Conservation (phyloP, 2,888 invertebrate genomes). For the Cheilosia impressa region DNA sequence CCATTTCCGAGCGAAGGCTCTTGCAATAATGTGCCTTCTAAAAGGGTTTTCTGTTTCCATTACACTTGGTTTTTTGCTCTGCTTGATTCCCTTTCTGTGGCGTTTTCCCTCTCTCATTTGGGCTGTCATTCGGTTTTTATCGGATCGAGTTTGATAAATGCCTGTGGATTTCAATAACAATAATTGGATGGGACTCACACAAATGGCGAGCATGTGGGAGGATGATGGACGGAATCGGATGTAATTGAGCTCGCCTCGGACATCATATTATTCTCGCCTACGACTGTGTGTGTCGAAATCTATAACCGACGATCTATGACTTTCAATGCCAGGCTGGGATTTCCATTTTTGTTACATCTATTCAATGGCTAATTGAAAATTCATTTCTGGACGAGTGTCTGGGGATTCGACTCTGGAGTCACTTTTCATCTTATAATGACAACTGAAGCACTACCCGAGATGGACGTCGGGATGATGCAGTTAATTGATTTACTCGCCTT, state of each 20-base stretch:
- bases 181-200: constrained; percentile 62
- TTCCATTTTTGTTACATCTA: neutral
- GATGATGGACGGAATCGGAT: constrained; percentile 6
- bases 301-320: constrained; percentile 41
- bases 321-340: constrained; percentile 20
- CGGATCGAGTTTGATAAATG: constrained; percentile 58
- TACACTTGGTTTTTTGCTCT: constrained; percentile 40
- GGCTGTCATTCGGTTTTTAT: constrained; percentile 64
- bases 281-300: constrained; percentile 30
- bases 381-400: neutral
- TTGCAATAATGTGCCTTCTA: constrained; percentile 39
- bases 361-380: constrained; percentile 31
- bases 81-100: constrained; percentile 13
- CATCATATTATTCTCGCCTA: constrained; percentile 17
- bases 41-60: constrained; percentile 61
- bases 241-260: constrained; percentile 38
- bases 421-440: constrained; percentile 1
- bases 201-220: neutral
- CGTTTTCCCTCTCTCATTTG: constrained; percentile 45
- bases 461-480: constrained; percentile 36
- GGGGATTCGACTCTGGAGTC: neutral
- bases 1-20: constrained; percentile 3
- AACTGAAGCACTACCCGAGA: constrained; percentile 5
- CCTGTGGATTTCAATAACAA: constrained; percentile 67
- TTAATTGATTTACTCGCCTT: constrained; percentile 44